Evolutionary conservation across 2,113 vertebrate species (phyloP), one percentile per base, ranked within the genome.

Genomic region (Uria aalge): DNA sequence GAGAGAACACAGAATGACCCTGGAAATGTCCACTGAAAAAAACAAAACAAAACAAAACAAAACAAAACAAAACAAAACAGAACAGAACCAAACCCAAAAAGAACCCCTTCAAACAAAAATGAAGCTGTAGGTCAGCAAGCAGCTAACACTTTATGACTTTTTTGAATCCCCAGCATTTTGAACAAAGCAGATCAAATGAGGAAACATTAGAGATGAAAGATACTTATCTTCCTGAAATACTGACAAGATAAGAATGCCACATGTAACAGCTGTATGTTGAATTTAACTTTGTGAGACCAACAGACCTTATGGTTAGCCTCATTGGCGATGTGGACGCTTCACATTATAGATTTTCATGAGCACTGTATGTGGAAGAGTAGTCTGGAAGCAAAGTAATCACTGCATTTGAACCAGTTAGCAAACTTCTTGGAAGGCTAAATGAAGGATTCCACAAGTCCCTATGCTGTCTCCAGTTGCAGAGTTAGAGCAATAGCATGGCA

Each of bases 221-320:
- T 50, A 59, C 17, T 48, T 71, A 27, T 22, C 5, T 67, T 89
- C 24, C 21, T 59, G 24, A 62, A 69, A 23, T 30, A 34, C 5
- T 40, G 24, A 34, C 10, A 52, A 56, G 45, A 7, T 36, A n/a
- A 24, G 11, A 50, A 36, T 21, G 18, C 6, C 11, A 22, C 10
- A 5, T 14, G 1, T 27, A 34, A 29, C 5, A 12, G 22, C 2
- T 3, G 0, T 45, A 47, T 9, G 5, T 24, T 34, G 12, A 59
- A 77, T 67, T 67, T 75, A 72, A 59, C n/a, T 22, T 62, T 40
- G 26, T 60, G 50, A 71, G 17, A 76, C 6, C 10, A 66, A 60
- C 1, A 4, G 32, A 67, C 15, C 7, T 67, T 74, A 29, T 10
- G 23, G 24, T 48, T 36, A 24, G 5, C 23, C 8, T 7, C 21